phyloP scores from a whole-genome alignment of 2,797 vertebrate species.

The Danio albolineatus region DNA sequence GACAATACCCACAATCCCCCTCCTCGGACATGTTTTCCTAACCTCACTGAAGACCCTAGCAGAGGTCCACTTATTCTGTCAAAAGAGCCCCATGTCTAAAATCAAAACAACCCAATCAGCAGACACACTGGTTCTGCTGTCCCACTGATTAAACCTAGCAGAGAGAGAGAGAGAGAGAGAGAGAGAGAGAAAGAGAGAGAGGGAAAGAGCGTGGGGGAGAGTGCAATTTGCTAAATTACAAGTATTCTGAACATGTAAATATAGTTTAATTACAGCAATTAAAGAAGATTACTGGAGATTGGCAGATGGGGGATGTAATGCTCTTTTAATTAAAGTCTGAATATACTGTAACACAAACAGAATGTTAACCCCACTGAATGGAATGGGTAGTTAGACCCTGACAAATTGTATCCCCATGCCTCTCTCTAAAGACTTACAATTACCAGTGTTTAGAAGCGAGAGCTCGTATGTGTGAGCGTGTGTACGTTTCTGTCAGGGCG shows the following conservation, averaged over 20 bases:
- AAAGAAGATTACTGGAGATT: conserved; percentile 99
- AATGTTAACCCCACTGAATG: conserved; percentile 98
- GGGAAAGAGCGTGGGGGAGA: conserved; percentile 78
- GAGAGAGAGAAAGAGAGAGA: conserved; percentile 81
- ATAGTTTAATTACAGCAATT: conserved; percentile 99
- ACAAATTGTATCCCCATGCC: conserved; percentile 85
- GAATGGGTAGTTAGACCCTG: conserved; percentile 87
- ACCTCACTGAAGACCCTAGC: conserved; percentile 90
- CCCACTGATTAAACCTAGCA: conserved; percentile 97
- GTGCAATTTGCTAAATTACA: conserved; percentile 99
- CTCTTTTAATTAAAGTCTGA: conserved; percentile 99
- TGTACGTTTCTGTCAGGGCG: conserved; percentile 32
- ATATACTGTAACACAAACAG: conserved; percentile 99
- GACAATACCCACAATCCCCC: conserved; percentile 93
- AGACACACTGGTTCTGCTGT: conserved; percentile 91
- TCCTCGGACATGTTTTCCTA: conserved; percentile 90
- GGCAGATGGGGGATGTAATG: conserved; percentile 99
- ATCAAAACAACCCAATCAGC: conserved; percentile 98
- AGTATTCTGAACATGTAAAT: conserved; percentile 99
- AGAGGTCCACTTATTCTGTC: conserved; percentile 98
- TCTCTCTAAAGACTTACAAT: conserved; percentile 78
- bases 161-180: conserved; percentile 25
- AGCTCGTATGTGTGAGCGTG: conserved; percentile 33
- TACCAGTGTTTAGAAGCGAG: conserved; percentile 74
- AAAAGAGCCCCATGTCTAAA: conserved; percentile 91